These are phyloP conservation scores for Dryobates pubescens DNA, from an alignment of 2,797 vertebrate genomes.

Conservation along the genomic window DNA sequence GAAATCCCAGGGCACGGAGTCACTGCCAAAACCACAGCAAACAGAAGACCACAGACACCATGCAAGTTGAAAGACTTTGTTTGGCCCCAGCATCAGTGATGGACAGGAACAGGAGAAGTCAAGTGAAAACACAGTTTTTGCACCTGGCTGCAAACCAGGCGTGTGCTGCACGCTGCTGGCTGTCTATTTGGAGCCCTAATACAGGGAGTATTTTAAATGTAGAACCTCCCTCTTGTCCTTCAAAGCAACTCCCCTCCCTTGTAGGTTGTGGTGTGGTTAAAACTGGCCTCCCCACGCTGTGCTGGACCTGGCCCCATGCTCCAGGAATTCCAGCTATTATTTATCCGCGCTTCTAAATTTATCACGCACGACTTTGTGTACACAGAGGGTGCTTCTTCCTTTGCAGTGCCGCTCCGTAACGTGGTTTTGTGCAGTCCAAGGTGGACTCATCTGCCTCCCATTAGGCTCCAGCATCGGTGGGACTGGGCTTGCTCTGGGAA, in stretches of 20 bases:
- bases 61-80: neutral
- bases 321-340: constrained; percentile 54
- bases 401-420: neutral
- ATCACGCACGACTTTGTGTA: neutral
- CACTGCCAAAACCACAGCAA: neutral
- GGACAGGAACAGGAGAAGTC: constrained; percentile 52
- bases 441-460: constrained; percentile 40
- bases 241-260: neutral
- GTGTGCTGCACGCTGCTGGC: neutral
- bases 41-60: fast-evolving
- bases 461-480: constrained; percentile 68
- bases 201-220: neutral
- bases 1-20: neutral
- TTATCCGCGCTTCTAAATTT: constrained; percentile 55
- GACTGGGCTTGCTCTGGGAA: constrained; percentile 76
- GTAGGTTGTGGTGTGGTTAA: constrained; percentile 14
- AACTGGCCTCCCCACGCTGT: neutral
- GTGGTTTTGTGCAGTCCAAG: neutral
- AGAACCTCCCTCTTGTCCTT: constrained; percentile 27
- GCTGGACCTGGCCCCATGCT: constrained; percentile 45
- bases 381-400: neutral
- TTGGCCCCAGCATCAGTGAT: neutral
- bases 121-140: constrained; percentile 16
- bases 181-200: neutral
- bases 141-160: neutral